phyloP scores from a whole-genome alignment of 2,797 vertebrate genomes.

The Labroides dimidiatus region DNA sequence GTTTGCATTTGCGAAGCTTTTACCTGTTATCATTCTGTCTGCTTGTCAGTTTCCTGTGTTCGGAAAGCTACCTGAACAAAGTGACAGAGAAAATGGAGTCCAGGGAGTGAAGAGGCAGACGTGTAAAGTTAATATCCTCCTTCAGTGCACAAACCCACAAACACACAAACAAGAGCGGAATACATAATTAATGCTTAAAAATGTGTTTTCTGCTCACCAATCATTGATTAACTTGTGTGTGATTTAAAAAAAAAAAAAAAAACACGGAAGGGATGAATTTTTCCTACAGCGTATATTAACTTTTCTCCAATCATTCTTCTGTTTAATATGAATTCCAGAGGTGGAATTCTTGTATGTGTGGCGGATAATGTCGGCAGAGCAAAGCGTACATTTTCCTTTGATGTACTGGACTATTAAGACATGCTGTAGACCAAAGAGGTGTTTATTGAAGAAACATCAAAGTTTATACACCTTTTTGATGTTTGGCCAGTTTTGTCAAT shows the following conservation, averaged over 20 bases:
- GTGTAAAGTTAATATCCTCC: neutral
- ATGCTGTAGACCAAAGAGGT: neutral
- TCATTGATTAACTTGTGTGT: neutral
- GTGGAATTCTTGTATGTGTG: neutral
- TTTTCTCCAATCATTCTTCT: neutral
- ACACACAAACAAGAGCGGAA: neutral
- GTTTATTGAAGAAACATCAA: neutral
- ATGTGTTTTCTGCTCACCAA: neutral
- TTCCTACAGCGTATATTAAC: neutral
- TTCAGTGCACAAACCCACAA: neutral
- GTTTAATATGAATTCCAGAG: neutral
- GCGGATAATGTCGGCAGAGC: neutral
- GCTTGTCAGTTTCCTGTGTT: conserved; percentile 59
- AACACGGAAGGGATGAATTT: neutral
- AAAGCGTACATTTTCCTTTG: neutral
- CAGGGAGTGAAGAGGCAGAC: conserved; percentile 35
- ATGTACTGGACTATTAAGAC: neutral
- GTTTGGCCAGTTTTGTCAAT: neutral
- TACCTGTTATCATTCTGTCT: conserved; percentile 81
- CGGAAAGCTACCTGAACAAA: conserved; percentile 63
- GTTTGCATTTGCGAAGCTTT: conserved; percentile 73
- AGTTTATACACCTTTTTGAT: neutral
- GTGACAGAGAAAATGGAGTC: conserved; percentile 60
- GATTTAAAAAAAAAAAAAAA: too few relatives aligned
- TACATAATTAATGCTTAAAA: neutral